phyloP scores from a whole-genome alignment of 2,888 invertebrate species.

The Dilophus febrilis region DNA sequence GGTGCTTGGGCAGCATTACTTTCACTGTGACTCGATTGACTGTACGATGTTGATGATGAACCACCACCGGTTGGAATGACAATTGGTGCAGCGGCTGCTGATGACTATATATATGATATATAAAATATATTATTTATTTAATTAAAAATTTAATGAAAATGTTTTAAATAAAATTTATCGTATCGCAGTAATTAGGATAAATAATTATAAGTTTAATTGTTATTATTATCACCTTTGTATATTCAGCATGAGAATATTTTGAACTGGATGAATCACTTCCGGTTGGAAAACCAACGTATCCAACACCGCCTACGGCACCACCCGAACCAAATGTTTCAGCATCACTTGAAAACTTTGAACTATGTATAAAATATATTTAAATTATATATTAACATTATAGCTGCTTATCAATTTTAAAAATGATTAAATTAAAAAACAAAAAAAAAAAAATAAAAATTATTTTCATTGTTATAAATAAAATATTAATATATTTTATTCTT shows the following conservation, averaged over 20 bases:
- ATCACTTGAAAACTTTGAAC: constrained; percentile 3
- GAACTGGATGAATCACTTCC: constrained; percentile 4
- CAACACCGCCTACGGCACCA: constrained; percentile 7
- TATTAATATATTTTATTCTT: too few species aligned
- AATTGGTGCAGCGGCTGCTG: constrained; percentile 13
- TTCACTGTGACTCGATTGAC: constrained; percentile 4
- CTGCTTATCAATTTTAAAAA: too few species aligned
- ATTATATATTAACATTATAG: too few species aligned
- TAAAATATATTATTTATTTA: too few species aligned
- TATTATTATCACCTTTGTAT: background rate
- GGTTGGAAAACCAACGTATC: constrained; percentile 9
- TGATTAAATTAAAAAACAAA: too few species aligned
- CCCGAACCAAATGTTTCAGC: constrained; percentile 2
- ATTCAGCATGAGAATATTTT: background rate
- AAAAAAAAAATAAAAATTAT: too few species aligned
- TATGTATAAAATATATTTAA: background rate
- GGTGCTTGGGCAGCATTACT: constrained; percentile 7
- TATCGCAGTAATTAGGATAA: too few species aligned
- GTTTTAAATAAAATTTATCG: too few species aligned
- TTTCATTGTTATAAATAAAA: too few species aligned
- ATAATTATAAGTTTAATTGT: too few species aligned
- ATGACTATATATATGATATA: background rate
- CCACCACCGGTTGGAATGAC: constrained; percentile 5
- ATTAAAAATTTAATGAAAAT: too few species aligned
- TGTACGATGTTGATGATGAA: constrained; percentile 1